Evolutionary conservation across 2,797 vertebrate species (phyloP), one percentile per base, ranked within the genome.

Genomic region (Hafferia zeledoni): DNA sequence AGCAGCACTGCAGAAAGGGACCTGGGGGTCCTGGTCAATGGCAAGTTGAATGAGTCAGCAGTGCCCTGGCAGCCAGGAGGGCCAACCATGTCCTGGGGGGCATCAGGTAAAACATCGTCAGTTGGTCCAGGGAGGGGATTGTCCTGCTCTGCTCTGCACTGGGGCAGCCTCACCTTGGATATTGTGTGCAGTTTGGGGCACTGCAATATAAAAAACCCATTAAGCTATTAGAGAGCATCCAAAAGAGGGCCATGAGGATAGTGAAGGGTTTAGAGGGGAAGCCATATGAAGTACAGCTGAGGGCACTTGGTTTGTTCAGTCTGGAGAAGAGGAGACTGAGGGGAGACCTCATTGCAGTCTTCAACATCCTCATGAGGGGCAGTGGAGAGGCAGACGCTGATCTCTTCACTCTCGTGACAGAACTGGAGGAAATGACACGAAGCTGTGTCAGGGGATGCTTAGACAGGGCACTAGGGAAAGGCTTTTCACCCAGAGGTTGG

Each of bases 251-350:
- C 5, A 8, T 0, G 3, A 23, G 18, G 8, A 10, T 24, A 17
- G 8, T 14, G 61, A n/a, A 27, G 17, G 22, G 12, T 17, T 17
- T 17, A 22, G 30, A 60, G 53, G 39, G 10, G 23, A 74, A 52
- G 30, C 11, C 0, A 0, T 30, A 1, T 16, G 11, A 53, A 41
- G 22, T 41, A 27, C 0, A 0, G 16, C 22, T 61, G 55, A 43
- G 70, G 16, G 4, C 9, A 20, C 11, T 55, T 13, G 13, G 3
- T 47, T 13, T 33, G 14, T 16, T 35, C 17, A 55, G 15, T 6
- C 31, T 49, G 33, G 33, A 53, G 19, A 4, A 56, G 39, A 28
- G 53, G 53, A 67, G 30, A n/a, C 46, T 27, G 39, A 47, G 17
- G 10, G 53, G 8, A 67, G 22, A 8, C 10, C 30, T 47, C 55